Percentiles rank a stretch among this genome's conserved stretches.
Conservation (phyloP, 1,140 invertebrate genomes). For the Cotesia vestalis region DNA sequence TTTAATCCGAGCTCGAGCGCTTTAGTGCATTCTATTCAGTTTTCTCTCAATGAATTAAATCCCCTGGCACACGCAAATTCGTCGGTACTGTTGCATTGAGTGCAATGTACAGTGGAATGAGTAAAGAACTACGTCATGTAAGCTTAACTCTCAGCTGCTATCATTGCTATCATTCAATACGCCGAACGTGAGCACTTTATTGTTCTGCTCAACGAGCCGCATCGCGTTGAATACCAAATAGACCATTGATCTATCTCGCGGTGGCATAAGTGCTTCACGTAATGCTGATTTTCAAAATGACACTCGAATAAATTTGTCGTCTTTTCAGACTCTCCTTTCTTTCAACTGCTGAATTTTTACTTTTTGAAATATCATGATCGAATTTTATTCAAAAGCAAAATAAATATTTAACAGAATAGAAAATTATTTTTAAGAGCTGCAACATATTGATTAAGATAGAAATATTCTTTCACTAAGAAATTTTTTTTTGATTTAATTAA, state of each 20-base stretch:
- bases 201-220: constrained; percentile 11
- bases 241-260: constrained; percentile 9
- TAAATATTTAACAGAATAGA: no score
- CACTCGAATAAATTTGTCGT: background rate
- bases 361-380: no score
- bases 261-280: background rate
- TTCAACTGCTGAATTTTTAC: no score
- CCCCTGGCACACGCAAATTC: constrained; percentile 11
- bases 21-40: background rate
- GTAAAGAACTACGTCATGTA: constrained; percentile 4
- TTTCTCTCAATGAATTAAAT: background rate
- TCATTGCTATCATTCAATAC: background rate
- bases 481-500: no score
- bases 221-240: constrained; percentile 10
- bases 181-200: constrained; percentile 19
- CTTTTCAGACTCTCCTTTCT: no score
- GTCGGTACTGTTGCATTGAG: background rate
- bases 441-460: no score
- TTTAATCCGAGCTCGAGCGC: background rate
- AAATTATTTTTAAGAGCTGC: no score
- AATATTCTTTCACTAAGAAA: no score
- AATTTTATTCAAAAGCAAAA: no score
- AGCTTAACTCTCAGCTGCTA: background rate
- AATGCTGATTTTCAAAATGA: background rate
- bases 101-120: background rate